Evolutionary conservation across 2,113 vertebrate genomes (phyloP), one percentile per base, ranked within the genome.

Genomic region (Microcebus jonahi): DNA sequence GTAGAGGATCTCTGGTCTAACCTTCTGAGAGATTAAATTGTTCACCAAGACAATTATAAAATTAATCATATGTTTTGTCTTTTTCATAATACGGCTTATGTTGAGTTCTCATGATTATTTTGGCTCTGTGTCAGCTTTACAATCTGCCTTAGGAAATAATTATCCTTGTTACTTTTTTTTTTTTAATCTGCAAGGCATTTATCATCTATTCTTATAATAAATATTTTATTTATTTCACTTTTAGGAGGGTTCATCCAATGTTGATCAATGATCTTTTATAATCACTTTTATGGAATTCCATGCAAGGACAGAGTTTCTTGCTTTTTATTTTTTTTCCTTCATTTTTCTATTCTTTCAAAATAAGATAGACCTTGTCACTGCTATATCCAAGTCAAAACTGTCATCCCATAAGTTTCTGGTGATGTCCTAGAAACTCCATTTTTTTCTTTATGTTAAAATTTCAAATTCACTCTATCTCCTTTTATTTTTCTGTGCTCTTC

Each of bases 11-110:
- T 77, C 57, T 63, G 3, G 2, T 76, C 36, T 92, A 90, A 93
- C 27, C 27, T 90, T 89, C 14, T n/a, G 25, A 81, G 50, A 92
- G 2, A 68, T 83, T 84, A 95, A 89, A 88, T 31, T 84, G 36
- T 67, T 67, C 75, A 42, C 36, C n/a, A 70, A 87, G 34, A 68
- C 50, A 90, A 87, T 81, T 96, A 94, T 20, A 67, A 87, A 92
- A 76, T 87, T 83, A 96, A 70, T 75, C 23, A 61, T n/a, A 17
- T 76, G 57, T 3, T 67, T 8, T 90, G 3, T 75, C 21, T 94
- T 87, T 68, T 85, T 65, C 29, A 39, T 75, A 83, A 36, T 55
- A 68, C 6, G 39, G 63, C 39, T 88, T 84, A 18, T n/a, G 83
- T 23, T 92, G 53, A 88, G 17, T 82, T 63, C n/a, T 25, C 7